Conservation (phyloP, 2,888 invertebrate species). For the Dendrolimus houi region DNA sequence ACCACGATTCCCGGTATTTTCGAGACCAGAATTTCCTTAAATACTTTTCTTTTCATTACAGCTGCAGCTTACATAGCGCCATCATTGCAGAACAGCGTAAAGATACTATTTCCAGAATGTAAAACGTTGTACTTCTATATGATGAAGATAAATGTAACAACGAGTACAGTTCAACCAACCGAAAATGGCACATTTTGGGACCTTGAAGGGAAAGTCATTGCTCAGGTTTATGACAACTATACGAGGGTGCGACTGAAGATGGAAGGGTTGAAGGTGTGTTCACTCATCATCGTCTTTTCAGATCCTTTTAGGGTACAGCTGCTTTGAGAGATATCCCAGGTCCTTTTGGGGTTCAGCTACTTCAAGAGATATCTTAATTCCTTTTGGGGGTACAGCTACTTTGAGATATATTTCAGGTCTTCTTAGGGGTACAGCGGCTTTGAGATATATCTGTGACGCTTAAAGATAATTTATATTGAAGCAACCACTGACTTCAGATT, state of each 20-base stretch:
- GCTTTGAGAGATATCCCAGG: no score
- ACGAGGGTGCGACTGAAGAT: conserved; percentile 39
- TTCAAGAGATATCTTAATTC: no score
- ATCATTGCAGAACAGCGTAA: conserved; percentile 28
- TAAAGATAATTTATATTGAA: no score
- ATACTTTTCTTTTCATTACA: conserved; percentile 15
- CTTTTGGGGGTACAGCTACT: no score
- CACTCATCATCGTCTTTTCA: not conserved
- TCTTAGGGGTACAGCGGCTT: no score
- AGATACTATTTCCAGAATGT: conserved; percentile 42
- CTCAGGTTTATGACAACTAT: conserved; percentile 45
- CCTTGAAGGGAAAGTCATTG: conserved; percentile 37
- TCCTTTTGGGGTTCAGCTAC: no score
- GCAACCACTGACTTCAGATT: no score
- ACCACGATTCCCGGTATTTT: no score
- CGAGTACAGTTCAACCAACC: conserved; percentile 36
- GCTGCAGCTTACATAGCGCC: conserved; percentile 21
- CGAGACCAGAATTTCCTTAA: no score
- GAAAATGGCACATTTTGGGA: conserved; percentile 47
- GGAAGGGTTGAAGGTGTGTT: conserved; percentile 42
- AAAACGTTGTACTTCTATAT: conserved; percentile 42
- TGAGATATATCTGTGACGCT: no score
- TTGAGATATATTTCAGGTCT: no score
- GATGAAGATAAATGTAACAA: conserved; percentile 47
- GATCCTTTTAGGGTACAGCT: not conserved